phyloP scores from a whole-genome alignment of 2,888 invertebrate genomes.

The Clivina fossor region DNA sequence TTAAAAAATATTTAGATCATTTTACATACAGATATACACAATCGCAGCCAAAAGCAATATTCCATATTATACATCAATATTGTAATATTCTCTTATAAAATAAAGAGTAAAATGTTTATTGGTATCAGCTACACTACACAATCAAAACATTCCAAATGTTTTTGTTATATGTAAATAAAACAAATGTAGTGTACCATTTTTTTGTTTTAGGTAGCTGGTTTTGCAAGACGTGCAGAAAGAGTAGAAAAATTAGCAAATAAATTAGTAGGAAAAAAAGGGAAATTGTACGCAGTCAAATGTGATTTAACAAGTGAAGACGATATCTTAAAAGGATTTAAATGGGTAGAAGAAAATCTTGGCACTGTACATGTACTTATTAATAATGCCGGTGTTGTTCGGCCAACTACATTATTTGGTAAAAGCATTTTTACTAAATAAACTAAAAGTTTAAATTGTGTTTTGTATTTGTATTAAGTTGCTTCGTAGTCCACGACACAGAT shows the following conservation, averaged over 20 bases:
- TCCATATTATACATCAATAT: neutral
- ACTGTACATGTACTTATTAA: slow-evolving; percentile 7
- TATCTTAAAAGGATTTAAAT: neutral
- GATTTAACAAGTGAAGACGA: slow-evolving; percentile 8
- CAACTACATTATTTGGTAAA: neutral
- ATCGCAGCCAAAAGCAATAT: neutral
- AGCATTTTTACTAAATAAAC: no score
- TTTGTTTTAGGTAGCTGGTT: slow-evolving; percentile 9
- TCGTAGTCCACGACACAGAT: no score
- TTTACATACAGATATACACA: neutral
- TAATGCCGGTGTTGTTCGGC: slow-evolving; percentile 1
- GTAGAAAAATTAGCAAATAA: neutral
- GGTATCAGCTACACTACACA: no score
- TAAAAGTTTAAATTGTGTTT: no score
- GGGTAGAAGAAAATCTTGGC: slow-evolving; percentile 1
- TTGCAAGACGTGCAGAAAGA: slow-evolving; percentile 4
- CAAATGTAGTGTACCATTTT: neutral
- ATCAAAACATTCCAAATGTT: neutral
- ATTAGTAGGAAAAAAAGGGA: slow-evolving; percentile 1
- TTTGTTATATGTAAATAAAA: neutral
- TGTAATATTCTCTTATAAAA: no score
- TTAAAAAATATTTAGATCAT: neutral
- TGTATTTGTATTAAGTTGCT: no score
- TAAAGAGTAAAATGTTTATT: no score
- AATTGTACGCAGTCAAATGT: slow-evolving; percentile 13